Conservation (phyloP, 2,888 invertebrate genomes). For the Masnerella sp. region DNA sequence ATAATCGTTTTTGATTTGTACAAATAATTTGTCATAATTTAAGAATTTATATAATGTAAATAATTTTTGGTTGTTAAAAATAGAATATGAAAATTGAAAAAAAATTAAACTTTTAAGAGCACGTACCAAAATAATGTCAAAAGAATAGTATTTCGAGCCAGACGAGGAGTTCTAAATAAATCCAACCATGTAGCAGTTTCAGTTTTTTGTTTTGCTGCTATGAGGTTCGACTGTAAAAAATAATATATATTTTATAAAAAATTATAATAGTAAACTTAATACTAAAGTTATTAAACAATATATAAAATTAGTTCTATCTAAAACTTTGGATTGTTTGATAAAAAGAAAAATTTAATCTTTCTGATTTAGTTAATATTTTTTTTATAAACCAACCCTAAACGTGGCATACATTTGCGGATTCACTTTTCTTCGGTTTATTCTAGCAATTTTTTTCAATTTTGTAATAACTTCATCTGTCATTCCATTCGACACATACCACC, state of each 20-base stretch:
- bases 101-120: not conserved
- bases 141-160: conserved; percentile 78
- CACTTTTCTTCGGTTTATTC: conserved; percentile 77
- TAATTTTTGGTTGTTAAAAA: too few relatives aligned
- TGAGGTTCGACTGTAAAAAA: conserved; percentile 72
- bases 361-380: not conserved
- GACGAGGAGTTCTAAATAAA: conserved; percentile 77
- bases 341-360: not conserved
- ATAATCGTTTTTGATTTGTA: too few relatives aligned
- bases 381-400: conserved; percentile 71
- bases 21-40: too few relatives aligned
- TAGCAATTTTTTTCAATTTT: conserved; percentile 79
- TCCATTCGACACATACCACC: conserved; percentile 79
- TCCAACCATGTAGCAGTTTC: conserved; percentile 76
- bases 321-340: not conserved
- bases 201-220: conserved; percentile 67
- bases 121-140: conserved; percentile 78
- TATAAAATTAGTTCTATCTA: not conserved
- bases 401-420: conserved; percentile 76
- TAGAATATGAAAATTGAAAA: not conserved
- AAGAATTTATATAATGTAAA: too few relatives aligned
- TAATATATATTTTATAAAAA: too few relatives aligned
- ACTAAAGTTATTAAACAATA: not conserved
- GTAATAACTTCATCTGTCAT: conserved; percentile 77
- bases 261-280: too few relatives aligned